Evolutionary conservation across 2,888 invertebrate genomes (phyloP).

Genomic region (Aelia acuminata): DNA sequence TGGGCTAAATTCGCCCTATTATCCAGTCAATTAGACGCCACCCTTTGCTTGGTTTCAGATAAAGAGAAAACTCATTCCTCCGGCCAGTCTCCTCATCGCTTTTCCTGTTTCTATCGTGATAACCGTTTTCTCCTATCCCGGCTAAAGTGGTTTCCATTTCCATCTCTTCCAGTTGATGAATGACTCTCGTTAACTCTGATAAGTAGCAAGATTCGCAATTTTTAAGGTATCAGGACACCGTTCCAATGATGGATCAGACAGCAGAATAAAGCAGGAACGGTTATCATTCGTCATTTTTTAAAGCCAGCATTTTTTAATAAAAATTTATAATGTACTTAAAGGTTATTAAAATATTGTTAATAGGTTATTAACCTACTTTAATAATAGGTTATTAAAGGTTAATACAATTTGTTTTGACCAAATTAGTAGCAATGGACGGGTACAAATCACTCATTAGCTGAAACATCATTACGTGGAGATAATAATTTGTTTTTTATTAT

Average conservation of each 20-base stretch:
- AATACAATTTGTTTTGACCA: too few species aligned
- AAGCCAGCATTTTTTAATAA: too few species aligned
- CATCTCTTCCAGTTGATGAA: not conserved
- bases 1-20: slow-evolving; percentile 10
- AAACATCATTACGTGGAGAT: too few species aligned
- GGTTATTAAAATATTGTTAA: too few species aligned
- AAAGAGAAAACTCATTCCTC: slow-evolving; percentile 39
- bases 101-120: slow-evolving; percentile 42
- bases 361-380: too few species aligned
- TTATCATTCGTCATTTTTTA: too few species aligned
- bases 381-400: too few species aligned
- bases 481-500: too few species aligned
- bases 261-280: not conserved
- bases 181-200: not conserved
- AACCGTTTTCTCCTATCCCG: not conserved
- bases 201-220: not conserved
- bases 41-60: slow-evolving; percentile 19
- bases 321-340: too few species aligned
- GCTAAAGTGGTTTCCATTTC: slow-evolving; percentile 18
- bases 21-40: slow-evolving; percentile 46
- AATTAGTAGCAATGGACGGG: too few species aligned
- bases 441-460: too few species aligned
- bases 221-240: not conserved
- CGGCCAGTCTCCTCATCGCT: not conserved
- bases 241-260: not conserved